Evolutionary conservation across 2,888 invertebrate genomes (phyloP), one percentile per base, ranked within the genome.

Genomic region (Drosophila seclusa): DNA sequence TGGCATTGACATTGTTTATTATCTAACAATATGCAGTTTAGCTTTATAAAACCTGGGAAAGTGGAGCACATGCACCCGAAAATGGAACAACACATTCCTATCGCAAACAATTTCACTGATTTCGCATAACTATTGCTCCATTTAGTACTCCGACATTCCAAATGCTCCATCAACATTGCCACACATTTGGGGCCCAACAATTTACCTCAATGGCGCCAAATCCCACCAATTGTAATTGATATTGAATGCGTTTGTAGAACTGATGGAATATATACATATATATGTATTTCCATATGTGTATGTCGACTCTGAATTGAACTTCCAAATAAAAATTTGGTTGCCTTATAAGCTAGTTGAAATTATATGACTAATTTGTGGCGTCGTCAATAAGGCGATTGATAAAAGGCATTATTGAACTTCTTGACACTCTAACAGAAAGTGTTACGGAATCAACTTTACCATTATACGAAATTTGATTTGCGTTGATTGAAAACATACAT

Each of bases 1-100:
- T 67, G 80, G 58, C 77, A 70, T 73, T 82, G 82, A 80, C 85
- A 77, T 77, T 87, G 58, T 82, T 76, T 69, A 40, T 73, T 87
- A 87, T 82, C 88, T 68, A 77, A 85, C 40, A 29, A 65, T 42
- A 32, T 45, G 29, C 31, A 24, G n/a, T 24, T 31, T 45, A 11
- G 40, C 32, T 11, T 4, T 21, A 16, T 8, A 27, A n/a, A 45
- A 34, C 40, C 21, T 55, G 21, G 8, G 32, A 77, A 77, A 65
- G 59, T 73, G 49, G 71, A 68, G 27, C 80, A 64, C 45, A 65
- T 31, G 34, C 50, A 66, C 55, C 57, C 40, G 32, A 54, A 78
- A 59, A 62, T 80, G 57, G 76, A 55, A 61, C 67, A 65, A 71
- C 16, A 45, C 52, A 76, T 76, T 76, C 60, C 40, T 52, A 60